These are phyloP conservation scores for Myocastor coypus DNA, from an alignment of 2,113 vertebrate species.

Conservation along the genomic window DNA sequence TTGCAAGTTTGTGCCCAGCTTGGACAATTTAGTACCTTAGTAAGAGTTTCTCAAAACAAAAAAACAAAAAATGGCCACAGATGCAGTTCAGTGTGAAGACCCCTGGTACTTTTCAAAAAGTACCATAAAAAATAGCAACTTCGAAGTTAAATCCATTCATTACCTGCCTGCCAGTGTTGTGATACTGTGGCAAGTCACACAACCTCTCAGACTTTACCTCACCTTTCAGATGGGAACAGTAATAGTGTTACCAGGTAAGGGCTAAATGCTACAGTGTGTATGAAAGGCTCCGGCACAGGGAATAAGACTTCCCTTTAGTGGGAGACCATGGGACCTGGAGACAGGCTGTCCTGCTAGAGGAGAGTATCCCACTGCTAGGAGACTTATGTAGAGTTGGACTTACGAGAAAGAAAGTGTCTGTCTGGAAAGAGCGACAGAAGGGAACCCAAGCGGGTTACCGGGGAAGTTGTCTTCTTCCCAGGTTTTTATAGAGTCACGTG, in stretches of 20 bases:
- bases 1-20: not conserved
- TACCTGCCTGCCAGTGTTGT: not conserved
- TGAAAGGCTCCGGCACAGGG: not conserved
- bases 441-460: no score
- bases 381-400: not conserved
- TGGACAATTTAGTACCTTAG: not conserved
- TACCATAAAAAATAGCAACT: not conserved
- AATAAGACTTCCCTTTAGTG: not conserved
- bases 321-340: not conserved
- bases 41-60: not conserved
- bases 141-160: not conserved
- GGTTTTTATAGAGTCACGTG: no score
- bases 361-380: not conserved
- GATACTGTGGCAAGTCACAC: not conserved
- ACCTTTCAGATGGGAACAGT: conserved; percentile 11
- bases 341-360: not conserved
- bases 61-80: not conserved
- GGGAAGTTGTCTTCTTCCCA: no score
- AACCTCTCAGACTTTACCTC: not conserved
- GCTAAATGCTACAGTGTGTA: not conserved
- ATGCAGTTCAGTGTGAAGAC: not conserved
- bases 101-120: not conserved
- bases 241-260: not conserved
- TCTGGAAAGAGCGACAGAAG: no score
- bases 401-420: no score